Conservation (phyloP, 1,140 invertebrate species). For the Drosophila miranda region DNA sequence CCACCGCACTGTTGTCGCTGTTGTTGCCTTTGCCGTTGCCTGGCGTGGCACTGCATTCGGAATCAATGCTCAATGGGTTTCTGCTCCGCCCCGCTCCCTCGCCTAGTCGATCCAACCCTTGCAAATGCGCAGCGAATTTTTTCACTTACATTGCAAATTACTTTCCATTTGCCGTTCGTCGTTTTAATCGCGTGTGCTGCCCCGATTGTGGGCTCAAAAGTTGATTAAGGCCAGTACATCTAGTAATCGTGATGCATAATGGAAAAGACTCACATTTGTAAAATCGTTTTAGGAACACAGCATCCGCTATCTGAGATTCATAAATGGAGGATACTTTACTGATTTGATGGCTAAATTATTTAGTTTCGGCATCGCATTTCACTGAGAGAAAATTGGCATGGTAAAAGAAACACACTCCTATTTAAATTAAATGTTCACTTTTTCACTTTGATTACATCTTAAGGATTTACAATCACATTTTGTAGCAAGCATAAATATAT, state of each 20-base stretch:
- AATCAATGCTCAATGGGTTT: constrained; percentile 42
- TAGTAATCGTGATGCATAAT: neutral
- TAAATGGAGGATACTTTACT: too few species aligned
- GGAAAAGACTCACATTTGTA: too few species aligned
- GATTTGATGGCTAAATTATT: too few species aligned
- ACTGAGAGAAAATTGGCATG: too few species aligned
- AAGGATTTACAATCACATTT: too few species aligned
- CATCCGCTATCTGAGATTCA: too few species aligned
- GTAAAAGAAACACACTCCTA: too few species aligned
- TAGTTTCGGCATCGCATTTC: too few species aligned
- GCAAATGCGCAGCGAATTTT: constrained; percentile 43
- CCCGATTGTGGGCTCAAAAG: constrained; percentile 38
- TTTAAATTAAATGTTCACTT: too few species aligned
- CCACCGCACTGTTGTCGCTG: neutral
- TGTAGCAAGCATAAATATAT: too few species aligned
- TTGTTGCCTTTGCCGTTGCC: neutral
- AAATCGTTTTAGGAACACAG: too few species aligned
- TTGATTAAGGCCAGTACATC: constrained; percentile 26
- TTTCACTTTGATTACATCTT: too few species aligned
- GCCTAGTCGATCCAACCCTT: constrained; percentile 9
- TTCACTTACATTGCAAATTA: constrained; percentile 69
- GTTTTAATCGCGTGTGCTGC: constrained; percentile 56
- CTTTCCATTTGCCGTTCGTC: constrained; percentile 48
- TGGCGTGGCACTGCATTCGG: constrained; percentile 46
- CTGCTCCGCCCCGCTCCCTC: neutral